Conservation (phyloP, 2,797 vertebrate species). For the Rhinogobio ventralis region DNA sequence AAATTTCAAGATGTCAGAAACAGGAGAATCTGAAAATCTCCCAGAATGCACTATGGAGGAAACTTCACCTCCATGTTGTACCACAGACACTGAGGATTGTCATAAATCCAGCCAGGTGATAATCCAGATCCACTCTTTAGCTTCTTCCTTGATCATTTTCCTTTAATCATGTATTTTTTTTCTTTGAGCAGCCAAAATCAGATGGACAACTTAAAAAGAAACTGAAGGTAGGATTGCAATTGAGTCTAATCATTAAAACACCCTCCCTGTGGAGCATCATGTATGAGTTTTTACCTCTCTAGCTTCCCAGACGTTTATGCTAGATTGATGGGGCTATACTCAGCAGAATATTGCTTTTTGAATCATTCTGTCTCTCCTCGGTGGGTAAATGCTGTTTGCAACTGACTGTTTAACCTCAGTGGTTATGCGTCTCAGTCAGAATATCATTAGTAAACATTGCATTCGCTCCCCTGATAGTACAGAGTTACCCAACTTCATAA, state of each 20-base stretch:
- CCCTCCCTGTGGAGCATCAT: not conserved
- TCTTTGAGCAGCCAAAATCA: constrained; percentile 75
- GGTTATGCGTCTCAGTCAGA: constrained; percentile 19
- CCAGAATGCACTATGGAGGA: constrained; percentile 12
- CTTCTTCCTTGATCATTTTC: constrained; percentile 50
- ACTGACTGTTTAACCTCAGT: not conserved
- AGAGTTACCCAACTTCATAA: constrained; percentile 24
- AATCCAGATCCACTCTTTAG: not conserved
- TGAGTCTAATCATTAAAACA: constrained; percentile 16
- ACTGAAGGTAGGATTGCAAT: constrained; percentile 82
- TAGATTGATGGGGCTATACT: constrained; percentile 23
- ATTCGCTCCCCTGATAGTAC: constrained; percentile 21
- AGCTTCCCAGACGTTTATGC: constrained; percentile 10
- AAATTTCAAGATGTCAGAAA: constrained; percentile 56
- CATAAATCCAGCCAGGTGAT: constrained; percentile 21
- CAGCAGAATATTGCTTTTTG: constrained; percentile 24
- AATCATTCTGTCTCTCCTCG: constrained; percentile 1
- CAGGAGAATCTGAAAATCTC: constrained; percentile 31
- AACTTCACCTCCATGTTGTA: constrained; percentile 29
- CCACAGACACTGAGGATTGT: constrained; percentile 27
- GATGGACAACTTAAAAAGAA: constrained; percentile 88
- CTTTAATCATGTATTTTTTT: constrained; percentile 44
- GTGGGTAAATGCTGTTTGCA: constrained; percentile 13
- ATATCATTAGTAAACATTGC: constrained; percentile 35
- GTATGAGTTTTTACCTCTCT: not conserved